Conservation (phyloP, 1,140 invertebrate species). For the Leptinotarsa lineolata region DNA sequence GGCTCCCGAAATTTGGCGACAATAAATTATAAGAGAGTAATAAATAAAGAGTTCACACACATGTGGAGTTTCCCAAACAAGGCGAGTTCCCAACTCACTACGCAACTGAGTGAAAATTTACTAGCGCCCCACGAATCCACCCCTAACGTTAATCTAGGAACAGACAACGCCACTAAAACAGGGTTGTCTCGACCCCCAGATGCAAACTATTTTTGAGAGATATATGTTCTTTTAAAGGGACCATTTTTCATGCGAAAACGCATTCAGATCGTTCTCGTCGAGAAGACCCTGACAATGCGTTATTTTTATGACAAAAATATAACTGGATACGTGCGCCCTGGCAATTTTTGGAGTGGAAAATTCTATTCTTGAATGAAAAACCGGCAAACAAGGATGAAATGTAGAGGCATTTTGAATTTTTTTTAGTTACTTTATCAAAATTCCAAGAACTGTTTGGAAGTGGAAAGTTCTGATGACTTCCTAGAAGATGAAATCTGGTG, state of each 20-base stretch:
- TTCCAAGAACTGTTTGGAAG: no score
- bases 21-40: constrained; percentile 7
- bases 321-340: no score
- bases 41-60: constrained; percentile 22
- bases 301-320: no score
- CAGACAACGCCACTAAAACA: constrained; percentile 17
- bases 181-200: constrained; percentile 17
- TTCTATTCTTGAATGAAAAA: no score
- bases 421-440: no score
- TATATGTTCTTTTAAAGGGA: constrained; percentile 1
- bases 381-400: no score
- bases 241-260: neutral
- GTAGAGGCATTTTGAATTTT: no score
- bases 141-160: constrained; percentile 15
- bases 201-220: constrained; percentile 18
- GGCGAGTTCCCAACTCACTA: constrained; percentile 17
- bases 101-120: constrained; percentile 22
- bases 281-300: no score
- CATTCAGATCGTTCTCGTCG: no score
- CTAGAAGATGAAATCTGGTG: no score
- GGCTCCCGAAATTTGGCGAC: constrained; percentile 5
- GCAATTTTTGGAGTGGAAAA: no score
- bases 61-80: constrained; percentile 22
- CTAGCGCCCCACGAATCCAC: constrained; percentile 16
- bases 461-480: no score